Evolutionary conservation across 2,888 invertebrate species (phyloP), one percentile per base, ranked within the genome.

Genomic region (Leptothorax acervorum): DNA sequence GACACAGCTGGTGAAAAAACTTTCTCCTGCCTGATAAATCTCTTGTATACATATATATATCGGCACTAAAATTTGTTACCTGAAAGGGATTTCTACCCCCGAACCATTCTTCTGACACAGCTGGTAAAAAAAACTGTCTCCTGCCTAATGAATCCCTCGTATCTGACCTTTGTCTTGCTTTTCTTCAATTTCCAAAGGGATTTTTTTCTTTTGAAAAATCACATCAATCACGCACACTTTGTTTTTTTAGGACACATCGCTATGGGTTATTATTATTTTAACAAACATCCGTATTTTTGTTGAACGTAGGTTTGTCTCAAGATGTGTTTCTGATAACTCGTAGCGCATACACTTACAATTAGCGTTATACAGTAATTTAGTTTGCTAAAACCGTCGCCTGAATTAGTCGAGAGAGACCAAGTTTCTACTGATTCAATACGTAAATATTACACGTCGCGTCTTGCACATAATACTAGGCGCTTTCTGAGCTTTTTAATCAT

Each of bases 401-500:
- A 55, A 53, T 53, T 55, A 4, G 23, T 55, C 23, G 12, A 28
- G 2, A 4, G 55, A 12, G 11, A 55, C n/a, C 15, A 15, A 15
- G 48, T 55, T 55, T 55, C 1, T 55, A 23, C 9, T 53, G 8
- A 8, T 55, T 4, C 57, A 28, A 31, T 15, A 31, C 2, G 31
- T 31, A 60, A 57, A 31, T 60, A 60, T 28, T 35, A 60, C 4
- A 60, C 4, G 8, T 31, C 53, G 53, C n/a, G 8, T 55, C 3
- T 23, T 42, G 1, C 15, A n/a, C 18, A 89, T 35, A 45, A 23
- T 0, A 28, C 8, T 3, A 39, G 84, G 91, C 93, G 84, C 91
- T 93, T 35, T 57, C 92, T 92, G 71, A 74, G 85, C 82, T 89
- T 85, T 86, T 87, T 57, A 12, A n/a, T 57, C 65, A 55, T 88